Percentiles rank a stretch among this genome's conserved stretches.
phyloP scores from a whole-genome alignment of 2,888 invertebrate genomes.

The Vanessa cardui region DNA sequence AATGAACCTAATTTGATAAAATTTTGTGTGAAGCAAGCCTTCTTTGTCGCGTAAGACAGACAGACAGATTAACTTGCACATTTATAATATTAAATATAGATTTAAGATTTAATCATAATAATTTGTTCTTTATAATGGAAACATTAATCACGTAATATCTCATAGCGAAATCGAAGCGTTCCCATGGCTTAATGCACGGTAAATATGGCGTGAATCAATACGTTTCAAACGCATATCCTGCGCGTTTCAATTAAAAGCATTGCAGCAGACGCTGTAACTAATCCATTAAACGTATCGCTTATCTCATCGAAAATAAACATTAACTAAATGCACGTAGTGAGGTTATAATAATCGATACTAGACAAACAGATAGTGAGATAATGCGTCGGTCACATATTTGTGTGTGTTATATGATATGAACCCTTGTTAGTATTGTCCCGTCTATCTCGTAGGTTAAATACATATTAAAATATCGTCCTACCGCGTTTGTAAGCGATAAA shows the following conservation, averaged over 20 bases:
- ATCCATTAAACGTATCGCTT: constrained; percentile 9
- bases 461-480: too few relatives aligned
- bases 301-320: not conserved
- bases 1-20: too few relatives aligned
- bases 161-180: not conserved
- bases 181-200: not conserved
- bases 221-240: constrained; percentile 27
- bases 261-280: constrained; percentile 3
- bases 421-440: not conserved
- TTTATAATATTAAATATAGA: too few relatives aligned
- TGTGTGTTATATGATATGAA: not conserved
- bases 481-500: too few relatives aligned
- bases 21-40: too few relatives aligned
- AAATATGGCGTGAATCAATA: constrained; percentile 30
- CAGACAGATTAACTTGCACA: too few relatives aligned
- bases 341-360: constrained; percentile 5
- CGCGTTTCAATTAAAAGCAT: constrained; percentile 29
- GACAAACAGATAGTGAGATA: not conserved
- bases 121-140: not conserved
- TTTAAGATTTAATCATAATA: not conserved
- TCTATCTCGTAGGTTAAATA: not conserved
- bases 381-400: not conserved
- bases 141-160: constrained; percentile 11
- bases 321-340: not conserved
- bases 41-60: too few relatives aligned